Base-by-base conservation (phyloP, 1,140 invertebrate genomes). In the Lordiphosa stackelbergi region DNA sequence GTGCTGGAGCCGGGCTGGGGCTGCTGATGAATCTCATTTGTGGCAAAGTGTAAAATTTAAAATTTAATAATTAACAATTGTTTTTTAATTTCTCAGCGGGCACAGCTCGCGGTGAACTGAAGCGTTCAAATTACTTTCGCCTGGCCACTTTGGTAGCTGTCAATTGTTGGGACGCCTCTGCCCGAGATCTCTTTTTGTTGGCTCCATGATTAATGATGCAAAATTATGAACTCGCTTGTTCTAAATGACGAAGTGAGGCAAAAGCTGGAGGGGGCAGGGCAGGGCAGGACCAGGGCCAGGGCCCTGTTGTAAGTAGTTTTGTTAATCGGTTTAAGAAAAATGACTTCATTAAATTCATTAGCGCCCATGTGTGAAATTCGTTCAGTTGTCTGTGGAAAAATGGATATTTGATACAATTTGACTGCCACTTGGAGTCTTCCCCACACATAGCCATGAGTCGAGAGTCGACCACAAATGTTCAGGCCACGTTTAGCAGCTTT, bases 261-360 rank as follows among this genome's bases (percentile, higher is more conserved):
- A 12, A n/a, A 4, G 22, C 7, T 31, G 24, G 24, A 8, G 22
- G 45, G 11, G 49, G 28, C 31, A 51, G 46, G 28, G 34, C 22
- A 45, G 42, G 37, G 16, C 16, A 16, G 16, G 16, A n/a, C 10
- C 12, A 42, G 5, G 47, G 16, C 16, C 35, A 42, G 31, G 16
- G 48, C 16, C 45, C 52, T 51, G 48, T 66, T 71, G 70, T 77
- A 77, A 73, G 74, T 69, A 81, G 73, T 85, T 85, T 85, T 85
- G 83, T 85, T 85, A 85, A 85, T 83, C 78, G 72, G 77, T 83
- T 81, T 38, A 81, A 85, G 83, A 86, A 81, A 79, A 86, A 86
- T 86, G 84, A 86, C 83, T 86, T 86, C 78, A 86, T 86, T 86
- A 86, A 85, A 85, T 74, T 85, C 83, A 86, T 86, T 86, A 86